phyloP scores from a whole-genome alignment of 2,113 vertebrate genomes.

The Labeo rohita region DNA sequence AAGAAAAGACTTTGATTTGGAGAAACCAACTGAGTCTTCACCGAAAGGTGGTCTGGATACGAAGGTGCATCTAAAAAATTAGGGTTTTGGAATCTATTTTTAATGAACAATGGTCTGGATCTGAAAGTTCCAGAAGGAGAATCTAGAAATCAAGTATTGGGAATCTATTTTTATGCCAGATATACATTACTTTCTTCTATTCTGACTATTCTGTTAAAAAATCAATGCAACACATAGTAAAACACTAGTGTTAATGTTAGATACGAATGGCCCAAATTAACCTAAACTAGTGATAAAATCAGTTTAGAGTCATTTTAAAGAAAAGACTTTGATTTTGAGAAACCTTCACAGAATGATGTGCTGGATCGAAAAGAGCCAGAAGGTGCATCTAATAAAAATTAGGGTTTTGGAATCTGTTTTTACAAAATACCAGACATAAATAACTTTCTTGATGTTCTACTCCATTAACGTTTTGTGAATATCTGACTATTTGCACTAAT shows the following conservation, averaged over 20 bases:
- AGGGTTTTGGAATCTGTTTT: background rate
- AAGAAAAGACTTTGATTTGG: background rate
- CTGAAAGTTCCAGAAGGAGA: background rate
- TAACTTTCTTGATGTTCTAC: background rate
- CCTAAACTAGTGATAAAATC: background rate
- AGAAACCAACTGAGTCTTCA: background rate
- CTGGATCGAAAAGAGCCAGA: background rate
- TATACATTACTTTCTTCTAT: background rate
- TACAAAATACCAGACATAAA: background rate
- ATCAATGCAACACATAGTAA: background rate
- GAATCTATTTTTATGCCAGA: background rate
- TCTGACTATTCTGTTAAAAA: background rate
- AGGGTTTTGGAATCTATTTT: background rate
- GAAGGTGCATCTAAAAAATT: background rate
- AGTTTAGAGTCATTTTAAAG: constrained; percentile 3
- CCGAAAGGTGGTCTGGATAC: background rate
- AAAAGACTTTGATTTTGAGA: background rate
- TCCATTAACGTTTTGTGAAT: background rate
- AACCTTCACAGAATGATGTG: background rate
- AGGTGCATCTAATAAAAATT: background rate
- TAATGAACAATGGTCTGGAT: background rate
- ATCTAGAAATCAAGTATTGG: background rate
- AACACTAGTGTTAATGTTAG: background rate
- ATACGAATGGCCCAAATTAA: background rate
- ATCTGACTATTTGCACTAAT: too few species aligned